Base-by-base conservation (phyloP, 2,113 vertebrate species). In the Calyptommatus sinebrachiatus region DNA sequence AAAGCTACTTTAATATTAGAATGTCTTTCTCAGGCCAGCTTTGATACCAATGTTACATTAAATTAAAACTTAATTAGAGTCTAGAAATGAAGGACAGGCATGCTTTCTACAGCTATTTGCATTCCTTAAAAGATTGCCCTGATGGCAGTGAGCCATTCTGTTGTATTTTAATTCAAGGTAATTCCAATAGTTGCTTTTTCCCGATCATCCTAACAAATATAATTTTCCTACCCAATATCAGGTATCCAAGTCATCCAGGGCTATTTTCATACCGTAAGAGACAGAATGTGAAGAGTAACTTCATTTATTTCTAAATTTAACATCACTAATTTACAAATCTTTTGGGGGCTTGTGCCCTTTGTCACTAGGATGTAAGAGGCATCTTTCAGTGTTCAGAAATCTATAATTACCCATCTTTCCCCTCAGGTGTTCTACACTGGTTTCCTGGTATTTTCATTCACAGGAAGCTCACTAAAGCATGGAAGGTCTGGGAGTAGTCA, bases 1-100 rank as follows among this genome's bases (percentile, higher is more conserved):
- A 68, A 85, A 82, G 82, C 85, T 71, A 53, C 28, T 89, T 89
- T 90, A 86, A 84, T 88, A 90, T 81, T 73, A 89, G 73, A 86
- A 85, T 87, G 62, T 81, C 88, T 90, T 84, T 90, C 89, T 63
- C 77, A 88, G 80, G 82, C 80, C 86, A 89, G 76, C 86, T 87
- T 90, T 82, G 87, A 82, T 82, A 90, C 77, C 79, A 88, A 77
- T 79, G 85, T 74, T 88, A 87, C 74, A 88, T 91, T 90, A 91
- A 91, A 92, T 91, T 90, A 90, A 91, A 91, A 85, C 24, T 81
- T 87, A 87, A 90, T 93, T 91, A 90, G 78, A 87, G 82, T 86
- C 83, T 86, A 81, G 73, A 86, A 90, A 87, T 90, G 80, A 90
- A 83, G 77, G 48, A 88, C 88, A 85, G 86, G 73, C 77, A 86